Conservation (phyloP, 2,113 vertebrate genomes). For the Heptranchias perlo region DNA sequence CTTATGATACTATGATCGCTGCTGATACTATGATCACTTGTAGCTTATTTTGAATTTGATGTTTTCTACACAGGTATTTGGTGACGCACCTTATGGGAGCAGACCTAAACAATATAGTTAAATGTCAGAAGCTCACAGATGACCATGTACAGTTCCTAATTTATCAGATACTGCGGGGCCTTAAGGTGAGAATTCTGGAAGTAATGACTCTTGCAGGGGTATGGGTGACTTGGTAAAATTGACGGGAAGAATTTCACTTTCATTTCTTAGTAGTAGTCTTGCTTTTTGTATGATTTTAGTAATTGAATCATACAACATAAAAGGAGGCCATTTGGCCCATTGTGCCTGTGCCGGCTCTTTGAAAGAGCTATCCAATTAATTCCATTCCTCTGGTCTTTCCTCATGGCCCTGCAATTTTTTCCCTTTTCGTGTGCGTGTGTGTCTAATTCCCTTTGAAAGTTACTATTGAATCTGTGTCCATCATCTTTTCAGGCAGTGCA, state of each 20-base stretch:
- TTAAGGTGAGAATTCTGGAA: constrained; percentile 69
- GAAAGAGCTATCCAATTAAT: neutral
- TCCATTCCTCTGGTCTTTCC: neutral
- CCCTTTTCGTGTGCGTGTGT: too few species aligned
- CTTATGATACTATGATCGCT: too few species aligned
- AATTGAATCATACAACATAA: neutral
- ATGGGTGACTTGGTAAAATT: neutral
- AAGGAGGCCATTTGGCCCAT: neutral
- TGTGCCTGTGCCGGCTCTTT: neutral
- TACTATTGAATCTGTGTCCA: neutral
- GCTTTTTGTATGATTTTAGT: neutral
- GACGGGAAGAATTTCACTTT: neutral
- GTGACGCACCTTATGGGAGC: constrained; percentile 98
- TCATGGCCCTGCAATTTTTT: too few species aligned
- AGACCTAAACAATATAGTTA: constrained; percentile 98
- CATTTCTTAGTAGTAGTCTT: neutral
- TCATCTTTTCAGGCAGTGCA: too few species aligned
- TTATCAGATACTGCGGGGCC: constrained; percentile 92
- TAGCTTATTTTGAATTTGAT: constrained; percentile 32
- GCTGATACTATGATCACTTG: constrained; percentile 28
- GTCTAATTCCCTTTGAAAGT: neutral
- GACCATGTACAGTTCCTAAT: constrained; percentile 99
- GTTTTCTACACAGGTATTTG: constrained; percentile 68
- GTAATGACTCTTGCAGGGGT: neutral
- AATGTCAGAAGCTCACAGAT: constrained; percentile 96